Evolutionary conservation across 2,113 vertebrate species (phyloP).

Genomic region (Callochromis pleurospilus): DNA sequence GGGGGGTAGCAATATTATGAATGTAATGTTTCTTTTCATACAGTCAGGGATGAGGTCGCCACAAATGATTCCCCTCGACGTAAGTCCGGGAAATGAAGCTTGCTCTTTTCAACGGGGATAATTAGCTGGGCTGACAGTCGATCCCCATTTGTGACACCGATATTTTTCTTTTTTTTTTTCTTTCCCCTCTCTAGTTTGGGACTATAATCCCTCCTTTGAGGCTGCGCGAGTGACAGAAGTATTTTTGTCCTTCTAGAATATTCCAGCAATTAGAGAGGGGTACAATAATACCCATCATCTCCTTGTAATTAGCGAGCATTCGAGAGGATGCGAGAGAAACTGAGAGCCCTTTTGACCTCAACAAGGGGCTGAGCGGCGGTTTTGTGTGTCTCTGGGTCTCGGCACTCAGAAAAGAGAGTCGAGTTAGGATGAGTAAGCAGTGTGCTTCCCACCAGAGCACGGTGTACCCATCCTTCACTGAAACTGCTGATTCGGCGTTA

Average conservation of each 20-base stretch:
- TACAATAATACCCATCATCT: slow-evolving; percentile 56
- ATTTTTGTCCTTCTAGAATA: slow-evolving; percentile 49
- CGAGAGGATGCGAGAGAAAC: slow-evolving; percentile 30
- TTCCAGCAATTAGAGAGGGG: slow-evolving; percentile 57
- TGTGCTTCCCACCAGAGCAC: neutral
- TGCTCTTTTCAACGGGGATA: slow-evolving; percentile 64
- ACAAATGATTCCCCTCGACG: slow-evolving; percentile 64
- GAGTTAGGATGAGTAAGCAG: slow-evolving; percentile 56
- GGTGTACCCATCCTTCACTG: slow-evolving; percentile 9
- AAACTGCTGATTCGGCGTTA: slow-evolving; percentile 11
- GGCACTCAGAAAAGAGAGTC: neutral
- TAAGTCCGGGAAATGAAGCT: slow-evolving; percentile 67
- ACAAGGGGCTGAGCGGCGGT: neutral
- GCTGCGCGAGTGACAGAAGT: slow-evolving; percentile 41
- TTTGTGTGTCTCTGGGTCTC: slow-evolving; percentile 3
- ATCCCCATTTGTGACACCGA: slow-evolving; percentile 43
- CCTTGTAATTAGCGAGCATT: slow-evolving; percentile 57
- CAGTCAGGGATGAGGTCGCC: slow-evolving; percentile 64
- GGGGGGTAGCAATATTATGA: neutral
- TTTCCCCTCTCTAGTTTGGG: slow-evolving; percentile 36
- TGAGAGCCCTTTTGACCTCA: slow-evolving; percentile 51
- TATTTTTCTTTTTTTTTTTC: neutral
- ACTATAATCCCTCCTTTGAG: slow-evolving; percentile 68
- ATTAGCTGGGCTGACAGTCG: slow-evolving; percentile 67
- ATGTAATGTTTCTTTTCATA: slow-evolving; percentile 69